A percentile compares a stretch with the other conserved stretches of the same genome.
Conservation (phyloP, 1,140 invertebrate genomes). For the Drosophila melanica region DNA sequence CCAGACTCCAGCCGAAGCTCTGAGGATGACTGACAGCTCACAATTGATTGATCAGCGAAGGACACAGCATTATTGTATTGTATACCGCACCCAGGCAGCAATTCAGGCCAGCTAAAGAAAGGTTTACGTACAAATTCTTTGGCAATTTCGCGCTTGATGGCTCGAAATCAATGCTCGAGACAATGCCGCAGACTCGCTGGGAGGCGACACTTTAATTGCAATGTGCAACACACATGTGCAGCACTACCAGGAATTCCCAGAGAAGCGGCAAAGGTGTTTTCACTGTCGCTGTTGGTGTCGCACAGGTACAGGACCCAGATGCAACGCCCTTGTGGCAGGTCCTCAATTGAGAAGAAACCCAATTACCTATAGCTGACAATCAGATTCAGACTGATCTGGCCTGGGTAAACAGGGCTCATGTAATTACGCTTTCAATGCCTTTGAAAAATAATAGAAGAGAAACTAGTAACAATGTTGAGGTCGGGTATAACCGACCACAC, state of each 20-base stretch:
- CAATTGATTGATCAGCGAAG: constrained; percentile 28
- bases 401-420: constrained; percentile 26
- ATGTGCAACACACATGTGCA: constrained; percentile 29
- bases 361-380: constrained; percentile 25
- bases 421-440: constrained; percentile 63
- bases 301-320: constrained; percentile 30
- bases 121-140: constrained; percentile 5
- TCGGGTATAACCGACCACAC: too few relatives aligned
- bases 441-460: constrained; percentile 33
- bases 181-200: constrained; percentile 1
- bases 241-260: constrained; percentile 59
- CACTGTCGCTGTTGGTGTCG: constrained; percentile 25
- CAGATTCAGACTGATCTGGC: constrained; percentile 13
- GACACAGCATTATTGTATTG: not conserved
- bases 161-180: constrained; percentile 13
- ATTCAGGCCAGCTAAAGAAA: constrained; percentile 11
- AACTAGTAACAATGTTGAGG: not conserved
- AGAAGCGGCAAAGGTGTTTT: constrained; percentile 38
- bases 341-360: not conserved
- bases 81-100: constrained; percentile 4
- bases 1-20: not conserved
- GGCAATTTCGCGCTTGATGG: constrained; percentile 9
- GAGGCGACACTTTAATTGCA: constrained; percentile 33
- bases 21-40: constrained; percentile 43
- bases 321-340: constrained; percentile 36